Evolutionary conservation across 1,140 invertebrate genomes (phyloP), one percentile per base, ranked within the genome.

Genomic region (Drosophila chauvacae): DNA sequence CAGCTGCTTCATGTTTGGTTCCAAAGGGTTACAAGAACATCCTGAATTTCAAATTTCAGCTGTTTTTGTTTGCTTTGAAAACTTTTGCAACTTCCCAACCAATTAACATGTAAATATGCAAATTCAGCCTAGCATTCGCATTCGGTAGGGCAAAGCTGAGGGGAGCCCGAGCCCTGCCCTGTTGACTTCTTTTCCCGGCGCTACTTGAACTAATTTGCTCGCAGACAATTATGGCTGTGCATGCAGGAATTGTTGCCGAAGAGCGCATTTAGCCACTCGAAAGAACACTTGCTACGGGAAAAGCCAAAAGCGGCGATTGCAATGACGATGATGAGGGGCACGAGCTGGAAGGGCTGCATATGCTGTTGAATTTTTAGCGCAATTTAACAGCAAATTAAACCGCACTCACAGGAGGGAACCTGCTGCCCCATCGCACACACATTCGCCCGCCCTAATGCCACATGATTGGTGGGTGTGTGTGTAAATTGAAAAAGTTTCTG

Each of bases 381-480:
- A 90, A 90, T 90, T 90, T 90, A 90, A 77, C 85, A 90, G 85
- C 70, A 90, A 90, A 90, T 90, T 90, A 90, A 90, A 90, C 66
- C 74, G 65, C 78, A 75, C 48, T 68, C 77, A 55, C 30, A 79
- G 13, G 48, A 37, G 28, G 16, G 42, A 28, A 39, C 33, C 33
- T 23, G 7, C 23, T 16, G 10, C 65, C 55, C 74, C 37, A 18
- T 14, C n/a, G 53, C 74, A 37, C 41, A 48, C 23, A 39, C 58
- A 48, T 33, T 47, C 20, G 39, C 37, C 26, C 11, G 33, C n/a
- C 39, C 20, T 65, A 81, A 63, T 63, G 64, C 71, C 64, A 71
- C 55, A 64, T 81, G 78, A 70, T 81, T 62, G 78, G 75, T 78
- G 76, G 33, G 39, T 69, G 50, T 77, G 73, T 77, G 74, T 61